Percentiles rank a stretch among this genome's conserved stretches.
These are phyloP conservation scores for Eilema caniola DNA, from an alignment of 2,888 invertebrate species.

Conservation along the genomic window DNA sequence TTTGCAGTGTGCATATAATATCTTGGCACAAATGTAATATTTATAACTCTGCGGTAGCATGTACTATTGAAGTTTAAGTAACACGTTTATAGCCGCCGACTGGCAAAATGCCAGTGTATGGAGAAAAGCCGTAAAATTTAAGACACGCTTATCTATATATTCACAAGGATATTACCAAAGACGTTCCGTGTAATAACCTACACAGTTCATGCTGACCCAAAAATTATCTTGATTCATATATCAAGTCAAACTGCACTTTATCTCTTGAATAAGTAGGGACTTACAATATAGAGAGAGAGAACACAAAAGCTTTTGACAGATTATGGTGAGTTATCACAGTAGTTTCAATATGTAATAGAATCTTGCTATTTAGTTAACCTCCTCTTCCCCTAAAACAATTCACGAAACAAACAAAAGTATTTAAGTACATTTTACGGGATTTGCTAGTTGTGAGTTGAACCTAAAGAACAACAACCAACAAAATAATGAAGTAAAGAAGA, in stretches of 20 bases:
- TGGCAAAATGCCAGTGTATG: conserved; percentile 55
- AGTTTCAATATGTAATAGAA: background rate
- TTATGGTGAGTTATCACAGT: background rate
- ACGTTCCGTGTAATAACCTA: conserved; percentile 28
- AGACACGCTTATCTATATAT: conserved; percentile 41
- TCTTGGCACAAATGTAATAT: background rate
- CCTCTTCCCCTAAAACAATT: background rate
- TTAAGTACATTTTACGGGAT: too few species aligned
- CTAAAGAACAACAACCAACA: too few species aligned
- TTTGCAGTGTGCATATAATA: background rate
- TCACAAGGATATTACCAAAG: conserved; percentile 34
- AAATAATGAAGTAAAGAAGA: background rate
- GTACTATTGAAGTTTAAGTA: conserved; percentile 54
- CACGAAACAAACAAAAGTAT: background rate
- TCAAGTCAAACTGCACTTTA: background rate
- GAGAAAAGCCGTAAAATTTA: conserved; percentile 47
- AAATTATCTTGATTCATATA: conserved; percentile 37
- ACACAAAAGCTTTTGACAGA: background rate
- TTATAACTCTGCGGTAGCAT: conserved; percentile 40
- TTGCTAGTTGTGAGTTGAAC: background rate
- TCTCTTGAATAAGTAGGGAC: background rate
- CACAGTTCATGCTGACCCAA: conserved; percentile 42
- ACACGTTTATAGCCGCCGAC: conserved; percentile 51
- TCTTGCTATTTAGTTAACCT: background rate
- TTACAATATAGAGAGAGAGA: background rate